Evolutionary conservation across 2,113 vertebrate genomes (phyloP).

Genomic region (Callopanchax toddi): DNA sequence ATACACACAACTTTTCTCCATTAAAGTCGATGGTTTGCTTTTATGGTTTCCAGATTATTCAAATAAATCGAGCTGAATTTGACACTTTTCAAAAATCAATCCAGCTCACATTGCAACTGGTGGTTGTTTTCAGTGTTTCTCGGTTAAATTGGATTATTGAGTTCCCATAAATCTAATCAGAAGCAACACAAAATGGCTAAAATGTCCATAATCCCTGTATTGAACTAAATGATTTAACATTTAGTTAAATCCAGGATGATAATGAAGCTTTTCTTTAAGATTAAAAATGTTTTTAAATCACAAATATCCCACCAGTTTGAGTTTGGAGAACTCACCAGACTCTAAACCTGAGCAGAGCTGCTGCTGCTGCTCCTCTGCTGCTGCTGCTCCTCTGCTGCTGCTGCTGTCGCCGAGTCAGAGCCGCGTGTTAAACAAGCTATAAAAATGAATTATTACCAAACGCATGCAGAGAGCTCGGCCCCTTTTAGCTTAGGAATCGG

Average conservation of each 20-base stretch:
- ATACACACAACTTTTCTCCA: constrained; percentile 11
- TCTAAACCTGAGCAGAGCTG: constrained; percentile 65
- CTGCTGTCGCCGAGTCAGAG: constrained; percentile 75
- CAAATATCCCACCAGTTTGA: constrained; percentile 33
- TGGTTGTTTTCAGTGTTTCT: constrained; percentile 32
- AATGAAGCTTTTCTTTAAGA: constrained; percentile 27
- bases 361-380: constrained; percentile 33
- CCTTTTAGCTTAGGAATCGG: constrained; percentile 86
- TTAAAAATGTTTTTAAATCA: constrained; percentile 32
- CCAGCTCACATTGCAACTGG: constrained; percentile 41
- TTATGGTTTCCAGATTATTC: constrained; percentile 61
- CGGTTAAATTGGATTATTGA: constrained; percentile 13
- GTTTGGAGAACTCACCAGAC: constrained; percentile 51
- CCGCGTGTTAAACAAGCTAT: constrained; percentile 93
- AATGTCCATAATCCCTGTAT: constrained; percentile 39
- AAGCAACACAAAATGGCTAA: constrained; percentile 35
- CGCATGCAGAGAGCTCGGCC: constrained; percentile 85
- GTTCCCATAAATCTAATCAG: constrained; percentile 53
- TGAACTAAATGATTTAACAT: constrained; percentile 11
- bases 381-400: constrained; percentile 52
- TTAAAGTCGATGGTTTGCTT: constrained; percentile 49
- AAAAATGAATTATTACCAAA: constrained; percentile 98
- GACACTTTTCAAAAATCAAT: constrained; percentile 15
- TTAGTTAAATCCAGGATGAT: too few relatives aligned
- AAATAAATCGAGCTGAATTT: constrained; percentile 52